These are phyloP conservation scores for Periphyllus acericola DNA, from an alignment of 2,888 invertebrate genomes.

Conservation along the genomic window DNA sequence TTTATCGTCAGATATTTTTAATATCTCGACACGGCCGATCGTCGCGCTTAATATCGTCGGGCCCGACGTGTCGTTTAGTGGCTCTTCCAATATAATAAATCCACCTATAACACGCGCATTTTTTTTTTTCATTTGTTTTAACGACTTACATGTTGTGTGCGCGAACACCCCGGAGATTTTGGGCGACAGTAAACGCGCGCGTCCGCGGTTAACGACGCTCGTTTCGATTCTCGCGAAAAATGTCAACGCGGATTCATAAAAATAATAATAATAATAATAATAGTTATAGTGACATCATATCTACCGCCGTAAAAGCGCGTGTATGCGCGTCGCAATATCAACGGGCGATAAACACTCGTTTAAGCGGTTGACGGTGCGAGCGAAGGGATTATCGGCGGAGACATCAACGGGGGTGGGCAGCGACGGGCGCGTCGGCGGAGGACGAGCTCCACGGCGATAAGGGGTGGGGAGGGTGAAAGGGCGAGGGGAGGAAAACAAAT, in stretches of 20 bases:
- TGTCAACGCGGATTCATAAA: slow-evolving; percentile 42
- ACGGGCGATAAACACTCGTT: slow-evolving; percentile 41
- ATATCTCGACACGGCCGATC: not conserved
- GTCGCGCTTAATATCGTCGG: not conserved
- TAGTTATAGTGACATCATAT: slow-evolving; percentile 26
- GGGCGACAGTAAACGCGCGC: not conserved
- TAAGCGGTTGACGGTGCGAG: not conserved
- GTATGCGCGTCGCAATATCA: slow-evolving; percentile 31
- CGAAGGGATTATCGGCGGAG: not conserved
- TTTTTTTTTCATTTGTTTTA: slow-evolving; percentile 39
- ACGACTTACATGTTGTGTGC: not conserved
- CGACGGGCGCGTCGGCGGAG: no score
- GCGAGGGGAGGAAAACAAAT: slow-evolving; percentile 3
- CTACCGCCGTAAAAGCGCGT: slow-evolving; percentile 23
- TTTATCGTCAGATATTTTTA: not conserved
- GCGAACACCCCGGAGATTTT: not conserved
- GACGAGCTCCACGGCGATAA: no score
- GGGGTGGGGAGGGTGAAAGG: no score
- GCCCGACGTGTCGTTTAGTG: not conserved
- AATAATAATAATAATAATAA: slow-evolving; percentile 13
- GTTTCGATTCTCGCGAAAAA: slow-evolving; percentile 40
- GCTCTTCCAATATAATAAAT: not conserved
- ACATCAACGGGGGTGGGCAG: not conserved
- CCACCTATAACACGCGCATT: not conserved
- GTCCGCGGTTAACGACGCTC: slow-evolving; percentile 9